These are phyloP conservation scores for Choreutis nemorana DNA, from an alignment of 2,888 invertebrate species.

Conservation along the genomic window DNA sequence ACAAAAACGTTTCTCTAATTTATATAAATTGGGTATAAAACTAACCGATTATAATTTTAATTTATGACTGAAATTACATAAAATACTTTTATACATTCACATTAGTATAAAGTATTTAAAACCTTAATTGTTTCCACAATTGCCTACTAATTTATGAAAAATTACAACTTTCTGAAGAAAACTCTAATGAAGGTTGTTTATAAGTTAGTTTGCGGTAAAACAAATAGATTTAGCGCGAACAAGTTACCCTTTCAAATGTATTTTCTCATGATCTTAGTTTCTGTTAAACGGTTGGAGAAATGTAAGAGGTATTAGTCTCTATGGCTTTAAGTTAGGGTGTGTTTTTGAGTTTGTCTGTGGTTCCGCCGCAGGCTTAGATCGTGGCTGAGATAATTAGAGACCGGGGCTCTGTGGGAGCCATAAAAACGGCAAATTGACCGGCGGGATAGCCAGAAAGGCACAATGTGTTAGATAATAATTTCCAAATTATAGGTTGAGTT, in stretches of 20 bases:
- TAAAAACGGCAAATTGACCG: slow-evolving; percentile 68
- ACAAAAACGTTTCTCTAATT: slow-evolving; percentile 55
- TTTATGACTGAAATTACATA: too few species aligned
- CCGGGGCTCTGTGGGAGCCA: slow-evolving; percentile 63
- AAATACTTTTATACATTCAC: too few species aligned
- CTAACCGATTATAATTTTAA: slow-evolving; percentile 56
- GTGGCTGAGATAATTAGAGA: slow-evolving; percentile 63
- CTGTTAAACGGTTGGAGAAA: slow-evolving; percentile 16
- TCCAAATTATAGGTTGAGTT: slow-evolving; percentile 65
- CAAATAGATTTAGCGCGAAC: slow-evolving; percentile 58
- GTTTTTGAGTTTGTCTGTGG: slow-evolving; percentile 16
- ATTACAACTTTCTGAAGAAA: too few species aligned
- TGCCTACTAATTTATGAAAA: too few species aligned
- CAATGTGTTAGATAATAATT: slow-evolving; percentile 68
- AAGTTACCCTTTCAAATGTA: slow-evolving; percentile 46
- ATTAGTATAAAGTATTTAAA: too few species aligned
- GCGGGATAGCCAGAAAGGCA: slow-evolving; percentile 67
- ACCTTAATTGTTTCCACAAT: too few species aligned
- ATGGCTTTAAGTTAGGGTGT: slow-evolving; percentile 14
- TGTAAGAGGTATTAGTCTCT: slow-evolving; percentile 18
- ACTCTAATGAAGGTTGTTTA: slow-evolving; percentile 42
- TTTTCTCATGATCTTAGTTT: slow-evolving; percentile 55
- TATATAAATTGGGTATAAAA: slow-evolving; percentile 56
- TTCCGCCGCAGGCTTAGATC: slow-evolving; percentile 54
- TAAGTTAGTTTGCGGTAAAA: slow-evolving; percentile 44